Evolutionary conservation across 2,797 vertebrate genomes (phyloP).

Genomic region (Apogon hyalosoma): DNA sequence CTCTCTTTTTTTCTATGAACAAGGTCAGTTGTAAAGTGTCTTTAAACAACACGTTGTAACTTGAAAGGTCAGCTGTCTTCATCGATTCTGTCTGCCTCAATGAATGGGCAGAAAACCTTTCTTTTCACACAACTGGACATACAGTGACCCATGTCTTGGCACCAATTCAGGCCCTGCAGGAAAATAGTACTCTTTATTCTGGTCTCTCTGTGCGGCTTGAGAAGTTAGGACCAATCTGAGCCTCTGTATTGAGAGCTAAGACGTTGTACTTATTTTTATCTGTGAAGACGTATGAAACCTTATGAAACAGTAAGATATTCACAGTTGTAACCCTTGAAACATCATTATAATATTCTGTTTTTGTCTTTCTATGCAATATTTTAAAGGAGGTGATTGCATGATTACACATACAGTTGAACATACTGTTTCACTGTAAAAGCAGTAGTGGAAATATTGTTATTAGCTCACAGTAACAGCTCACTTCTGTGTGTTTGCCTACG

Average conservation of each 20-base stretch:
- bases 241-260: not conserved
- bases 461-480: not conserved
- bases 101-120: constrained; percentile 31
- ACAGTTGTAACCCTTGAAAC: too few relatives aligned
- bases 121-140: constrained; percentile 37
- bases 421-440: not conserved
- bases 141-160: constrained; percentile 4
- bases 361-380: not conserved
- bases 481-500: not conserved
- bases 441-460: too few relatives aligned
- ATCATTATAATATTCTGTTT: not conserved
- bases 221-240: not conserved
- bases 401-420: not conserved
- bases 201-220: constrained; percentile 1
- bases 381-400: not conserved
- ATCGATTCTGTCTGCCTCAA: constrained; percentile 43
- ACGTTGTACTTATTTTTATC: not conserved
- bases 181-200: not conserved
- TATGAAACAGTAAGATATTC: too few relatives aligned
- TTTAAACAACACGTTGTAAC: constrained; percentile 34
- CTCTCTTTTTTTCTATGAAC: constrained; percentile 13
- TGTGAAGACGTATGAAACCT: too few relatives aligned
- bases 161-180: not conserved
- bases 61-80: constrained; percentile 56
- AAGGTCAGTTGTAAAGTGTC: constrained; percentile 16